A percentile compares a stretch with the other conserved stretches of the same genome.
These are phyloP conservation scores for Campoletis raptor DNA, from an alignment of 2,888 invertebrate species.

Conservation along the genomic window DNA sequence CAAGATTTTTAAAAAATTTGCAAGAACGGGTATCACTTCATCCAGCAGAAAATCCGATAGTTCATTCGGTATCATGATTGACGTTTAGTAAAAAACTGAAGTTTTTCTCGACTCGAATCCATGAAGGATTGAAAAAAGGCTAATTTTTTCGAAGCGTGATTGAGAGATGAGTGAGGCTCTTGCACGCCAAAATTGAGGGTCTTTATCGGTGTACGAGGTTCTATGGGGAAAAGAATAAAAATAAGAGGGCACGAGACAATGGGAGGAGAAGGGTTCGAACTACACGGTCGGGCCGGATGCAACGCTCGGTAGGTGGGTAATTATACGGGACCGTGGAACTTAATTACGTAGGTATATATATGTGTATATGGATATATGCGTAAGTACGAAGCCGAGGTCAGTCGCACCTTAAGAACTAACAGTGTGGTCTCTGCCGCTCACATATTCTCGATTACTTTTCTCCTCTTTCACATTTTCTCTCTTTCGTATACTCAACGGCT, in stretches of 20 bases:
- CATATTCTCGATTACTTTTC: slow-evolving; percentile 49
- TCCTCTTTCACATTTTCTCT: slow-evolving; percentile 42
- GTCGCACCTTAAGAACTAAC: slow-evolving; percentile 70
- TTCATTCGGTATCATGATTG: background rate
- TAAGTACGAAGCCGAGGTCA: slow-evolving; percentile 70
- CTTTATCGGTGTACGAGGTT: slow-evolving; percentile 59
- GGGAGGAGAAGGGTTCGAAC: background rate
- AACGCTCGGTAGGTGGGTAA: slow-evolving; percentile 78
- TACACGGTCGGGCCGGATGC: slow-evolving; percentile 76
- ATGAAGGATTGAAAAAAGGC: background rate
- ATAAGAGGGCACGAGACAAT: slow-evolving; percentile 40
- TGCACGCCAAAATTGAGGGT: slow-evolving; percentile 70
- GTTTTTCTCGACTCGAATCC: background rate
- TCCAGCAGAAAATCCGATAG: background rate
- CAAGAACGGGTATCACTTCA: too few relatives aligned
- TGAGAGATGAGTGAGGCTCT: background rate
- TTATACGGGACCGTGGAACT: slow-evolving; percentile 78
- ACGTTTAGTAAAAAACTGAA: background rate
- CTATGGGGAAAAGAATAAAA: background rate
- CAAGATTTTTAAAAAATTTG: too few relatives aligned
- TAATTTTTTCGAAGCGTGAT: background rate
- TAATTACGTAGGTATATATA: slow-evolving; percentile 76
- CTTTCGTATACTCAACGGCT: slow-evolving; percentile 8
- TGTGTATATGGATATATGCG: slow-evolving; percentile 49
- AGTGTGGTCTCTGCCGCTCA: slow-evolving; percentile 43